phyloP scores from a whole-genome alignment of 2,797 vertebrate genomes.

The Sebastes diaconus region DNA sequence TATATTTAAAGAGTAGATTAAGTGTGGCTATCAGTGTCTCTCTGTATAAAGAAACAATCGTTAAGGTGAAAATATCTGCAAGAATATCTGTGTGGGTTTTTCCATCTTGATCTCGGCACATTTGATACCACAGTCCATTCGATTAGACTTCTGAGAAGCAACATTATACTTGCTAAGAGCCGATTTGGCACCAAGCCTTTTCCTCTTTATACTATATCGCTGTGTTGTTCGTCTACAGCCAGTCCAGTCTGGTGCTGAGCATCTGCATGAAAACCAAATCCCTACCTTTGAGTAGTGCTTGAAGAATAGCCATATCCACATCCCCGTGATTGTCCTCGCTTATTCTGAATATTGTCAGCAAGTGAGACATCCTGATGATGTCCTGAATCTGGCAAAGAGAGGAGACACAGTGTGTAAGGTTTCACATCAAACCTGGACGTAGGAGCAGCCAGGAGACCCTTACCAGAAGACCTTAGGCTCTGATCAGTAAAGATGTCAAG shows the following conservation, averaged over 20 bases:
- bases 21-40: not conserved
- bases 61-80: not conserved
- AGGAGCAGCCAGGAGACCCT: not conserved
- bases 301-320: slow-evolving; percentile 94
- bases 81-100: not conserved
- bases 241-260: not conserved
- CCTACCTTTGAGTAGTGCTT: slow-evolving; percentile 93
- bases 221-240: not conserved
- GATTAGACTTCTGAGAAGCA: not conserved
- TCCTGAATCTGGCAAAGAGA: slow-evolving; percentile 89
- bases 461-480: not conserved
- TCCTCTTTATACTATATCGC: not conserved
- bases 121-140: not conserved
- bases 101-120: not conserved
- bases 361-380: slow-evolving; percentile 87
- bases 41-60: not conserved
- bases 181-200: not conserved
- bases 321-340: slow-evolving; percentile 88
- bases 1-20: not conserved
- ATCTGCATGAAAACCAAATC: not conserved
- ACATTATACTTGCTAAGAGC: slow-evolving; percentile 19
- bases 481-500: not conserved
- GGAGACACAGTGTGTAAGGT: not conserved
- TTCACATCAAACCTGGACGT: not conserved
- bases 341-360: slow-evolving; percentile 92